phyloP scores from a whole-genome alignment of 2,888 invertebrate species.

The Tyria jacobaeae region DNA sequence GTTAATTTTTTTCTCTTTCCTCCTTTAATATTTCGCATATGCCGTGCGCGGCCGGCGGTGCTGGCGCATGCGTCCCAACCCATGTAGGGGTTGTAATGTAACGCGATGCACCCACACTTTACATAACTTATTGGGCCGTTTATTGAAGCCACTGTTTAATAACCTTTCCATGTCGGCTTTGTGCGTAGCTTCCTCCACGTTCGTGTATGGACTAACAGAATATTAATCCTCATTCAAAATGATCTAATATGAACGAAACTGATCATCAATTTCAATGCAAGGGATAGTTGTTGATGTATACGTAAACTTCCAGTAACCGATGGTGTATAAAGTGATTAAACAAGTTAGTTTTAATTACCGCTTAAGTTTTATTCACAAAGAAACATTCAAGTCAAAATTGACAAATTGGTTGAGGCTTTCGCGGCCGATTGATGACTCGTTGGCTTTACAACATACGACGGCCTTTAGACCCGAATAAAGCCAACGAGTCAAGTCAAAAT shows the following conservation, averaged over 20 bases:
- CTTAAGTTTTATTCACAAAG: slow-evolving; percentile 25
- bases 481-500: not conserved
- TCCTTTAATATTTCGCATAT: slow-evolving; percentile 87
- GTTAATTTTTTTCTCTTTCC: slow-evolving; percentile 87
- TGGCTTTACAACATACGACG: no score
- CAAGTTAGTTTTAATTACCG: slow-evolving; percentile 42
- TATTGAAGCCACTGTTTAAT: slow-evolving; percentile 84
- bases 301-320: slow-evolving; percentile 39
- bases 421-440: no score
- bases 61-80: slow-evolving; percentile 83
- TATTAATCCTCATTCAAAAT: slow-evolving; percentile 78
- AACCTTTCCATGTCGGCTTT: slow-evolving; percentile 82
- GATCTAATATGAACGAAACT: slow-evolving; percentile 65
- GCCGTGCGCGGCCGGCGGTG: slow-evolving; percentile 80
- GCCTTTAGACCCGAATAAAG: no score
- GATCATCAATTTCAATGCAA: slow-evolving; percentile 75
- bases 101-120: slow-evolving; percentile 85
- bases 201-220: slow-evolving; percentile 60
- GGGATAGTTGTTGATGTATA: slow-evolving; percentile 39
- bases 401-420: no score
- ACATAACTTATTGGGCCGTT: slow-evolving; percentile 85
- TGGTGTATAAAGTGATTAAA: slow-evolving; percentile 34
- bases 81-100: slow-evolving; percentile 82
- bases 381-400: not conserved
- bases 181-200: slow-evolving; percentile 73